These are phyloP conservation scores for Petrocephalus schoutedeni DNA, from an alignment of 2,797 vertebrate genomes.

Conservation along the genomic window DNA sequence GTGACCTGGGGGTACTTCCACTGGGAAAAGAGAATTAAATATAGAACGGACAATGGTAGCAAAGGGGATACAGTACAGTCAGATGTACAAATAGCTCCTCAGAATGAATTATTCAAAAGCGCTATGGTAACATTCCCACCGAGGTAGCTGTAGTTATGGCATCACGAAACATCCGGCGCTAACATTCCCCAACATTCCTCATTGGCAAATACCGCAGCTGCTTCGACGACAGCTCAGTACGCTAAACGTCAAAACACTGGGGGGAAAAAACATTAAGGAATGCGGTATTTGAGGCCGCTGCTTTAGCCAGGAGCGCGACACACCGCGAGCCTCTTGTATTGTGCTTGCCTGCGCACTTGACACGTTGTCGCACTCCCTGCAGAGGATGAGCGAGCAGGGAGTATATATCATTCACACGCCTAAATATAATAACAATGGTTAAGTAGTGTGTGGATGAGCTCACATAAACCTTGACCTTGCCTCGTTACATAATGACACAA, in stretches of 20 bases:
- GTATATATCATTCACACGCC: neutral
- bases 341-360: neutral
- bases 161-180: neutral
- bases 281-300: neutral
- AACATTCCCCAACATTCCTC: neutral
- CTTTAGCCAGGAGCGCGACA: neutral
- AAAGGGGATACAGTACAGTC: conserved; percentile 61
- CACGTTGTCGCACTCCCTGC: neutral
- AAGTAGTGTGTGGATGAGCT: neutral
- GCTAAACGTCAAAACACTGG: neutral
- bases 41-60: conserved; percentile 65
- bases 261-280: neutral
- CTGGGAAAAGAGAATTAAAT: conserved; percentile 72
- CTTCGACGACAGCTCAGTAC: neutral
- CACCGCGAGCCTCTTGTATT: neutral
- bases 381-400: neutral
- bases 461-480: neutral
- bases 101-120: conserved; percentile 64
- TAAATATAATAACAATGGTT: neutral
- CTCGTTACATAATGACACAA: neutral
- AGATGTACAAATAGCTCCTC: conserved; percentile 65
- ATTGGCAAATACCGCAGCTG: neutral
- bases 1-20: conserved; percentile 67
- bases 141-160: conserved; percentile 28
- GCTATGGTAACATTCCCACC: conserved; percentile 42